Percentiles rank a stretch among this genome's conserved stretches.
phyloP scores from a whole-genome alignment of 2,113 vertebrate genomes.

The Spheniscus mendiculus region DNA sequence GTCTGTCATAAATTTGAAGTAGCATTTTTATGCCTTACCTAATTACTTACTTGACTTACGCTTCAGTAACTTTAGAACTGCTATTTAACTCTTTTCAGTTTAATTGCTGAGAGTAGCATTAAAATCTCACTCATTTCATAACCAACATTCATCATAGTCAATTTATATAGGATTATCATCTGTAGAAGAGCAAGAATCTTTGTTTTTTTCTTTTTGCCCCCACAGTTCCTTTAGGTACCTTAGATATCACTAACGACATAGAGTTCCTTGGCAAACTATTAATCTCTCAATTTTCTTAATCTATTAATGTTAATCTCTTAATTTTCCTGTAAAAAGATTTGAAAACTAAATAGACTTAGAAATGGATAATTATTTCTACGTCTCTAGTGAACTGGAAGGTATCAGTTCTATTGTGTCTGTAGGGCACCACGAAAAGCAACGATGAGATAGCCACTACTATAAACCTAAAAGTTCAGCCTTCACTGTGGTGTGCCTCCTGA shows the following conservation, averaged over 20 bases:
- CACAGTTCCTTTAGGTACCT: neutral
- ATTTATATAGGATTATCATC: neutral
- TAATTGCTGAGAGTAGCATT: neutral
- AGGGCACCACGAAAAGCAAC: neutral
- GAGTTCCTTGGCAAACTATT: neutral
- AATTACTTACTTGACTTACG: slow-evolving; percentile 12
- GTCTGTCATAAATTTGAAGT: neutral
- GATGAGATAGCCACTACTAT: neutral
- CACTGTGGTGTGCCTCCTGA: neutral
- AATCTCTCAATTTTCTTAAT: neutral
- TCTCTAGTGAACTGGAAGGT: neutral
- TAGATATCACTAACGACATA: neutral
- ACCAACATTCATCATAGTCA: neutral
- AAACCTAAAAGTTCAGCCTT: neutral
- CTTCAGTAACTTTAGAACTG: neutral
- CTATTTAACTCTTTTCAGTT: neutral
- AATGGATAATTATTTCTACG: neutral
- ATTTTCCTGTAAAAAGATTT: too few relatives aligned
- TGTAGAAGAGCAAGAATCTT: neutral
- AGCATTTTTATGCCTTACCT: neutral
- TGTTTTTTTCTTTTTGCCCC: fast-evolving
- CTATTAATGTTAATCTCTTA: neutral
- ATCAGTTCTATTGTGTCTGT: neutral
- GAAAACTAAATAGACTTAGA: neutral
- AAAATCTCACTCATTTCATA: neutral